Base-by-base conservation (phyloP, 30 jellyfish, hydroid and myxozoan species). In the Turritopsis dohrnii region DNA sequence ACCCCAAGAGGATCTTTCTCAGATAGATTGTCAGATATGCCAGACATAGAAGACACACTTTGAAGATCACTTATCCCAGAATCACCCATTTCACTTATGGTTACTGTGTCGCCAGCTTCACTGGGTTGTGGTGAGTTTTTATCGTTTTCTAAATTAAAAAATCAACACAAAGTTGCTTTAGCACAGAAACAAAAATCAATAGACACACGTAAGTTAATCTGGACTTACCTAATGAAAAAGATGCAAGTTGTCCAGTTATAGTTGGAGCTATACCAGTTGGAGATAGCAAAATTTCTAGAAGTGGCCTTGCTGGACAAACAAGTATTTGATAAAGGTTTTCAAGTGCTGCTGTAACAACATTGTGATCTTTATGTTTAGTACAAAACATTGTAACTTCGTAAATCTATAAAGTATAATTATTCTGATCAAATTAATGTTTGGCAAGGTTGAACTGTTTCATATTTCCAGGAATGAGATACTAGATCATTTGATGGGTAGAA, bases 361-460 rank as follows among this genome's bases (percentile, higher is more conserved):
- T 94, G 88, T 94, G 99, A 83, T 94, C 99, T 17, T 83, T 53
- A 84, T 94, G 96, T 80, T 94, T 89, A 22, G 99, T 94, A 66
- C 96, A 94, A 71, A 80, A 94, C 99, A 94, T 94, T 8, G 96
- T 85, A 21, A 94, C 95, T 89, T 94, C 99, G 66, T 94, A 94
- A 1, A 94, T 87, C 99, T 94, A 52, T 8, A 5, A 41, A 23
- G 54, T 41, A 23, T 16, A 81, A 31, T 13, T 22, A 13, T 18
- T 21, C 19, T 75, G 53, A 13, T 0, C 16, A 53, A 13, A 74
- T 16, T 16, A 19, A 69, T 69, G 1, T n/a, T n/a, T n/a, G n/a
- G n/a, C n/a, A n/a, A n/a, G n/a, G n/a, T n/a, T n/a, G n/a, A n/a
- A n/a, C n/a, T n/a, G n/a, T n/a, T n/a, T n/a, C n/a, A n/a, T n/a